These are phyloP conservation scores for Toxotes lorentzi DNA, from an alignment of 2,797 vertebrate species.

Conservation along the genomic window DNA sequence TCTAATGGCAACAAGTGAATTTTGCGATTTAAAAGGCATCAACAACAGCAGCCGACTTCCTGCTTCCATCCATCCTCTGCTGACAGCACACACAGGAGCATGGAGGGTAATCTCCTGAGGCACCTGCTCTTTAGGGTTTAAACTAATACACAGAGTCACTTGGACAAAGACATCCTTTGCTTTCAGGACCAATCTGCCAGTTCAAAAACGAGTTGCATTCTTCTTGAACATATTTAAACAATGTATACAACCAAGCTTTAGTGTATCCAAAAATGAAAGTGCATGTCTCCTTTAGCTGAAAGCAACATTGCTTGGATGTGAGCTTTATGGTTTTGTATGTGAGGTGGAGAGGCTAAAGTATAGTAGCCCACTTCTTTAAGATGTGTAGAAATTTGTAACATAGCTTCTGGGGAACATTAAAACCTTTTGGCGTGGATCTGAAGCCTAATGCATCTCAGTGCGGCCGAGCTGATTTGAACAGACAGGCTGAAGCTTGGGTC, in stretches of 20 bases:
- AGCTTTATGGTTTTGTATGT: constrained; percentile 43
- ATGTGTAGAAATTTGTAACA: constrained; percentile 55
- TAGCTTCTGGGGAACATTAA: constrained; percentile 73
- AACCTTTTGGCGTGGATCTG: constrained; percentile 74
- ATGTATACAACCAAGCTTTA: constrained; percentile 11
- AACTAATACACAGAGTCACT: constrained; percentile 44
- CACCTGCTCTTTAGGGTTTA: constrained; percentile 29
- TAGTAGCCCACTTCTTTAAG: constrained; percentile 56
- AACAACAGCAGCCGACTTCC: background rate
- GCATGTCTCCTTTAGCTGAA: constrained; percentile 38
- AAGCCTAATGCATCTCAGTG: constrained; percentile 68
- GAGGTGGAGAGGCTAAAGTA: constrained; percentile 25
- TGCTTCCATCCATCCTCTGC: background rate
- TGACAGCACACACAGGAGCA: constrained; percentile 7
- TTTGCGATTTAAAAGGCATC: background rate
- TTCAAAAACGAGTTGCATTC: constrained; percentile 41
- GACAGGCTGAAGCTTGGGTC: constrained; percentile 66
- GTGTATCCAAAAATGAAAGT: constrained; percentile 40
- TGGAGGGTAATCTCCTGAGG: constrained; percentile 26
- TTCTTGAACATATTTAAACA: constrained; percentile 43
- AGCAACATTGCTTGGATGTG: constrained; percentile 26
- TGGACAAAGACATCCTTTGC: constrained; percentile 53
- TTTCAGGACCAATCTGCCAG: constrained; percentile 33
- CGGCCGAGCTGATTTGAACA: constrained; percentile 65
- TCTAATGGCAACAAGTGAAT: background rate